Evolutionary conservation across 2,888 invertebrate genomes (phyloP), one percentile per base, ranked within the genome.

Genomic region (Hyppa rectilinea): DNA sequence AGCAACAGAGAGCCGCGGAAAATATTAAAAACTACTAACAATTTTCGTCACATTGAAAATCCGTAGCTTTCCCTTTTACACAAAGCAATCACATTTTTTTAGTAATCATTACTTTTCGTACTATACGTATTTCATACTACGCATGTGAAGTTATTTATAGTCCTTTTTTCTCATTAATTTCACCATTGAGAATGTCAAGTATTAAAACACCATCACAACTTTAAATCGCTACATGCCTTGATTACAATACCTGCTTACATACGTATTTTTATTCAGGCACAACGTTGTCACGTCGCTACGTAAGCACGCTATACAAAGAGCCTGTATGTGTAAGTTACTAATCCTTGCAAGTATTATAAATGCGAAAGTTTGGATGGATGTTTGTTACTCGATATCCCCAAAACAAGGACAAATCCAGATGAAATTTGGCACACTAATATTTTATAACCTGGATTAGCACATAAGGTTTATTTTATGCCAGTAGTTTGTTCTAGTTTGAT

Each of bases 241-340:
- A 26, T 49, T 49, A 49, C 6, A 45, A 47, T 47, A 45, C 6
- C 17, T 14, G 14, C n/a, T 26, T 9, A 49, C 14, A 9, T 47
- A 49, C 14, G 6, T 47, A 7, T 26, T 17, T 20, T 62, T 34
- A 36, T 20, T 12, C 55, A 38, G 26, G n/a, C n/a, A 29, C 23
- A 12, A 58, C 5, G 38, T 64, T 50, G 2, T 60, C 40, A 60
- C 17, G 23, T 45, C 60, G 38, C 61, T 45, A 63, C 23, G 52
- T 34, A 75, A 85, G 63, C 91, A 89, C 47, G 68, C 90, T 92
- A 85, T 92, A 87, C 80, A 78, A 65, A 61, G 47, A 63, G 36
- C 76, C 81, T 81, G 66, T 85, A 85, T 90, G 82, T 84, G 29
- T 6, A 1, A n/a, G 29, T 31, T 7, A 38, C 23, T 31, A 31